Base-by-base conservation (phyloP, 2,113 vertebrate genomes). In the Gasterosteus nipponicus region DNA sequence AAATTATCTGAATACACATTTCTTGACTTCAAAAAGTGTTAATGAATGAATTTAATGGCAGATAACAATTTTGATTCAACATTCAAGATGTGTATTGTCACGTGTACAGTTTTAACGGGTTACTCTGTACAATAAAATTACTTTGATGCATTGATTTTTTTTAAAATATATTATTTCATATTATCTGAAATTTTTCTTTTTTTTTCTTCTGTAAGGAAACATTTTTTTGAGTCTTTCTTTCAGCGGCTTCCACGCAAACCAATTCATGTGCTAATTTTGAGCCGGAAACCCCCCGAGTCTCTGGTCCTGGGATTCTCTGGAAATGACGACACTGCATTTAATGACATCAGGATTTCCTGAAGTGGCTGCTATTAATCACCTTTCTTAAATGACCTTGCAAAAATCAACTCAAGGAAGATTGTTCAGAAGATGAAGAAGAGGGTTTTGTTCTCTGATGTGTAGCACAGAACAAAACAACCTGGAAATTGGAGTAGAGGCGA, bases 211-310 rank as follows among this genome's bases (percentile, higher is more conserved):
- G 53, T 51, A 7, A 69, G 7, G 71, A 49, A 53, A 56, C 58
- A 33, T 68, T 53, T 66, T 44, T 57, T 26, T 11, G 3, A 78
- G 63, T 71, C 77, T 65, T 61, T 29, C 54, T 81, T 78, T 89
- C 61, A 77, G 59, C 71, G 51, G 10, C 86, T 56, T 46, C 76
- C 76, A 71, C 64, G 84, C 77, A 84, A 84, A 83, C 67, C 78
- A 82, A 87, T 90, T 91, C 77, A 89, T 86, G 79, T 89, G 90
- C 79, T 86, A 86, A 89, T 91, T 86, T 81, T 73, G 78, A 80
- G 74, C 74, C 63, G 83, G 89, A 91, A 90, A 73, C 72, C 77
- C 86, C 86, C 41, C 70, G 51, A 84, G 82, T 71, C 57, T 82
- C 62, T 59, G 64, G 51, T 69, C 35, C 49, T 73, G 67, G 72